These are phyloP conservation scores for Oreochromis spilurus DNA, from an alignment of 2,113 vertebrate genomes.

Conservation along the genomic window DNA sequence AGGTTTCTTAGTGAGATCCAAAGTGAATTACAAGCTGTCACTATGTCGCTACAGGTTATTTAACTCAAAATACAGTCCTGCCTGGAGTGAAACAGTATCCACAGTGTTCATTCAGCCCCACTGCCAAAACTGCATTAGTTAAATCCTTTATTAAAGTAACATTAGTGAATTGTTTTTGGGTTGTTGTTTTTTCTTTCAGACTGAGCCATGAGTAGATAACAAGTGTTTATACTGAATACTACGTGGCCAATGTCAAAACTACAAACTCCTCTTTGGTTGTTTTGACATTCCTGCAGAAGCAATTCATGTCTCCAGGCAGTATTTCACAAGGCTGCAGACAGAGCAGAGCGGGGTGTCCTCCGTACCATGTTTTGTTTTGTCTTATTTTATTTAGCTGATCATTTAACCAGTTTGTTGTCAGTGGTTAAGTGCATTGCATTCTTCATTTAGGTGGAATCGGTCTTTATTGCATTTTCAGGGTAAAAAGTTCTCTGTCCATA, in stretches of 20 bases:
- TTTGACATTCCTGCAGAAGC: slow-evolving; percentile 11
- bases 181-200: background rate
- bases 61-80: background rate
- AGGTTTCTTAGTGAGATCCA: background rate
- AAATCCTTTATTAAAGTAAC: background rate
- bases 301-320: background rate
- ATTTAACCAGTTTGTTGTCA: slow-evolving; percentile 29
- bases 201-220: background rate
- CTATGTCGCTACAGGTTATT: background rate
- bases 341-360: background rate
- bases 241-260: background rate
- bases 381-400: background rate
- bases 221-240: background rate
- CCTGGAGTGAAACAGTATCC: background rate
- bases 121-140: background rate
- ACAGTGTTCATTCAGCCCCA: background rate
- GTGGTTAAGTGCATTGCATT: background rate
- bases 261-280: background rate
- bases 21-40: background rate
- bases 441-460: background rate
- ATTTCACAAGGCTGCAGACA: slow-evolving; percentile 18
- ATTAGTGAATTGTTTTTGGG: background rate
- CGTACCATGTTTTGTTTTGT: background rate
- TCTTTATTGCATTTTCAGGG: background rate
- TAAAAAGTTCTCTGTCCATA: background rate